Percentiles rank a stretch among this genome's conserved stretches.
These are phyloP conservation scores for Saccopteryx bilineata DNA, from an alignment of 2,113 vertebrate species.

Conservation along the genomic window DNA sequence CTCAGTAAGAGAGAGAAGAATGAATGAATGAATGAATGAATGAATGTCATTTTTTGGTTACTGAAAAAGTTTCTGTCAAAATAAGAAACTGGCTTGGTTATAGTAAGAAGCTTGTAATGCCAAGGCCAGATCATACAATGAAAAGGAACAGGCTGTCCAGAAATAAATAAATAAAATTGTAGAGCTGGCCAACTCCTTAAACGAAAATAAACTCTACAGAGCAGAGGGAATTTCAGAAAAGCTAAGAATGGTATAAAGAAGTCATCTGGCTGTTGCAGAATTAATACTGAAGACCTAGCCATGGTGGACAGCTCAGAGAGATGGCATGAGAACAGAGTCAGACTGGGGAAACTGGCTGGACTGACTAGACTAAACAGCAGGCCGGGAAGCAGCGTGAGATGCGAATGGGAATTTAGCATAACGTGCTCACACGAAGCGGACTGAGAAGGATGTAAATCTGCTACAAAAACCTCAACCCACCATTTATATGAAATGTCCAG, in stretches of 20 bases:
- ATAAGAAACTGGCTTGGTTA: background rate
- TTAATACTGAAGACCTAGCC: background rate
- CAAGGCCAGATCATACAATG: background rate
- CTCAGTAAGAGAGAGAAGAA: background rate
- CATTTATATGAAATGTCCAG: background rate
- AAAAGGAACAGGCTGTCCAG: background rate
- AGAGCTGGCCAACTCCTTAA: background rate
- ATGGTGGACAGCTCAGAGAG: background rate
- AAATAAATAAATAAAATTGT: background rate
- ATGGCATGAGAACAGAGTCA: background rate
- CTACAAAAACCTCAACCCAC: background rate
- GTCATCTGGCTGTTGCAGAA: background rate
- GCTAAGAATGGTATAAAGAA: constrained; percentile 2
- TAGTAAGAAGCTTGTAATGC: background rate
- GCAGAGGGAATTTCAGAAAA: constrained; percentile 33
- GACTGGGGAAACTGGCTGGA: background rate
- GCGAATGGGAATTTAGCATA: background rate
- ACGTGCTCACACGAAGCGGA: background rate
- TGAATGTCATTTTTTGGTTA: background rate
- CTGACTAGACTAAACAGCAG: background rate
- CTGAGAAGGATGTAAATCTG: constrained; percentile 1
- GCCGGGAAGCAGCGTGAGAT: background rate
- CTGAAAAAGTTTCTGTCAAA: background rate
- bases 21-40: background rate
- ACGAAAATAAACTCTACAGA: background rate